These are phyloP conservation scores for Polia nebulosa DNA, from an alignment of 2,888 invertebrate species.

Conservation along the genomic window DNA sequence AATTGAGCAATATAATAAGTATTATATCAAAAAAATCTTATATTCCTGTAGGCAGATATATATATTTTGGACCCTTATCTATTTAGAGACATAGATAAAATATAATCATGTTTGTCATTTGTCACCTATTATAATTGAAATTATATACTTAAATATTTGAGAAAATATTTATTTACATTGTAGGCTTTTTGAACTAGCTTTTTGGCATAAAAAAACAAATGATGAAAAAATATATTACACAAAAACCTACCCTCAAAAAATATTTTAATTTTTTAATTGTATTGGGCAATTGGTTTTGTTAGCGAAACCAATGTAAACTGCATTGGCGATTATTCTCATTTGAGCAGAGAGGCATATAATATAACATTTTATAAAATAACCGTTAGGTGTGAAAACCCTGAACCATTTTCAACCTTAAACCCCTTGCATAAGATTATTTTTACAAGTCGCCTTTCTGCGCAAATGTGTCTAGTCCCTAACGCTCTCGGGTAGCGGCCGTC, in stretches of 20 bases:
- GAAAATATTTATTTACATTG: constrained; percentile 10
- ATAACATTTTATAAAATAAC: not conserved
- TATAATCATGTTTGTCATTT: constrained; percentile 23
- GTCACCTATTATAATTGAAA: constrained; percentile 16
- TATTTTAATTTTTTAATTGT: not conserved
- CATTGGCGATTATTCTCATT: constrained; percentile 19
- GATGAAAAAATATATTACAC: not conserved
- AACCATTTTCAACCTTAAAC: not conserved
- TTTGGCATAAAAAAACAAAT: constrained; percentile 3
- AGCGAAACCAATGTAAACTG: not conserved
- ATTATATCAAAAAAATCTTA: constrained; percentile 29
- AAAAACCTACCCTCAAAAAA: not conserved
- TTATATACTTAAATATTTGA: constrained; percentile 17
- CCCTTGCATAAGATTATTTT: not conserved
- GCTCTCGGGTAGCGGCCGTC: constrained; percentile 16
- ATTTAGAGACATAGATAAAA: constrained; percentile 22
- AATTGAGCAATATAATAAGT: constrained; percentile 41
- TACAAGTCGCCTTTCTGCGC: not conserved
- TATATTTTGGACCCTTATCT: constrained; percentile 31
- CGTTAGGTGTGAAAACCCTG: not conserved
- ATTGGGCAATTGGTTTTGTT: constrained; percentile 9
- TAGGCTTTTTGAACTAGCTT: constrained; percentile 12
- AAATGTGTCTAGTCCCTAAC: constrained; percentile 12
- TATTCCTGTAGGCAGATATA: constrained; percentile 50
- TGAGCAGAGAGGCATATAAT: constrained; percentile 2